Conservation (phyloP, 2,888 invertebrate species). For the Ectropis crepuscularia region DNA sequence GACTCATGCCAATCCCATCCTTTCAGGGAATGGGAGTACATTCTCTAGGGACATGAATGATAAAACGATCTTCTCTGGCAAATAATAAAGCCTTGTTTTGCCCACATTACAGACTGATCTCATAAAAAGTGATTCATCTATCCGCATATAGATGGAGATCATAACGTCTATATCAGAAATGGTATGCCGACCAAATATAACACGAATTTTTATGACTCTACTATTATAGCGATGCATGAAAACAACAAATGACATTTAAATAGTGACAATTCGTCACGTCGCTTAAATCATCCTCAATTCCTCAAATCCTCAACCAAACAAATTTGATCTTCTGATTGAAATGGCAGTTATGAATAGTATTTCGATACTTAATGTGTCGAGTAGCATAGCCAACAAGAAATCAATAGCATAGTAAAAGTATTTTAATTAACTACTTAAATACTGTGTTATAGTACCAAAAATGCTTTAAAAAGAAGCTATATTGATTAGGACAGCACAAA, state of each 20-base stretch:
- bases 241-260: background rate
- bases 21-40: conserved; percentile 19
- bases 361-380: too few species aligned
- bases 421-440: background rate
- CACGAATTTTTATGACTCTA: conserved; percentile 27
- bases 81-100: conserved; percentile 21
- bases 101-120: conserved; percentile 58
- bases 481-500: conserved; percentile 4
- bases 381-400: background rate
- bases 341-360: too few species aligned
- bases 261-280: conserved; percentile 18
- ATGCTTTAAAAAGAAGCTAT: background rate
- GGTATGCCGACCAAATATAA: conserved; percentile 38
- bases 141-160: conserved; percentile 55
- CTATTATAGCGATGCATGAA: conserved; percentile 36
- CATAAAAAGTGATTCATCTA: conserved; percentile 67
- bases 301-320: too few species aligned
- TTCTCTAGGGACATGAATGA: conserved; percentile 40
- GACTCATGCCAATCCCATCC: conserved; percentile 35
- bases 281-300: background rate
- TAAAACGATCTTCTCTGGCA: conserved; percentile 28
- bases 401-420: background rate
- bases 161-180: conserved; percentile 47
- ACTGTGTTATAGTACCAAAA: background rate
- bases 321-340: too few species aligned